Percentiles rank a stretch among this genome's conserved stretches.
Evolutionary conservation across 2,113 vertebrate species (phyloP).

Genomic region (Silurus asotus): DNA sequence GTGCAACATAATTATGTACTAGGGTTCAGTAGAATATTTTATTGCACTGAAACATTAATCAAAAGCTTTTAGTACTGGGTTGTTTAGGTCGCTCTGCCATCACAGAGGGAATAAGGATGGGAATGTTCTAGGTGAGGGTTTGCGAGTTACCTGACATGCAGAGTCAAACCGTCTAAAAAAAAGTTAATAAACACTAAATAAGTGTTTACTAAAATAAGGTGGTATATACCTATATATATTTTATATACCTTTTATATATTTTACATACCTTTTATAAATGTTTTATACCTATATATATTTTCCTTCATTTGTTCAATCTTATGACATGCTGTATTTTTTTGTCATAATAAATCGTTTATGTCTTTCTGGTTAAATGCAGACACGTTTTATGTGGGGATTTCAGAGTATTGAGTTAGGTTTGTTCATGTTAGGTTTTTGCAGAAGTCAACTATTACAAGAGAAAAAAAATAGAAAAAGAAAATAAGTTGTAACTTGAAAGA

Average conservation of each 20-base stretch:
- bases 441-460: neutral
- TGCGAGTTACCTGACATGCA: neutral
- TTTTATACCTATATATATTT: neutral
- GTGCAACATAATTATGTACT: conserved; percentile 9
- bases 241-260: too few relatives aligned
- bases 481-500: neutral
- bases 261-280: too few relatives aligned
- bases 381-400: neutral
- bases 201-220: too few relatives aligned
- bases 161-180: neutral
- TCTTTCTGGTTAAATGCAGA: neutral
- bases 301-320: neutral
- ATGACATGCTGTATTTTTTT: neutral
- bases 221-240: too few relatives aligned
- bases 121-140: neutral
- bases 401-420: neutral
- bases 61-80: neutral
- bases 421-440: neutral
- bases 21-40: neutral
- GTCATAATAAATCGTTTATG: neutral
- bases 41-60: neutral
- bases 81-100: neutral
- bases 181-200: too few relatives aligned
- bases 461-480: neutral
- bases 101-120: too few relatives aligned